Percentiles rank a stretch among this genome's conserved stretches.
phyloP scores from a whole-genome alignment of 2,797 vertebrate species.

The Danionella dracula region DNA sequence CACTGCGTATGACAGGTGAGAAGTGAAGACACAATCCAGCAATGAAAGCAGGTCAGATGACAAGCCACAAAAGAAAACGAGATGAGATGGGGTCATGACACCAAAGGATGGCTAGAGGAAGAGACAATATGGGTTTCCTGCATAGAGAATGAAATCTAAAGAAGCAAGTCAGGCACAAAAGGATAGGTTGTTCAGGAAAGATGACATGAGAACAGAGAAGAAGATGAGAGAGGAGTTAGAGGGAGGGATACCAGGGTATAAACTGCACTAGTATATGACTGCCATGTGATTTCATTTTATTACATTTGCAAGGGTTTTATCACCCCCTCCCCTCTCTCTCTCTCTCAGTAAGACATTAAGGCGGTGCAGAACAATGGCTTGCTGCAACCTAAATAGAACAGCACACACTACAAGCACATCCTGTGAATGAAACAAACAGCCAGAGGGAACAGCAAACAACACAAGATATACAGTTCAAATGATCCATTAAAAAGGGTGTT shows the following conservation, averaged over 20 bases:
- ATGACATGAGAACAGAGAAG: neutral
- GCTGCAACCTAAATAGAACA: neutral
- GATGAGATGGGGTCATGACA: neutral
- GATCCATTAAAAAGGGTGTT: neutral
- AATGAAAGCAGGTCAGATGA: neutral
- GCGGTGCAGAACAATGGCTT: neutral
- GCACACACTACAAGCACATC: neutral
- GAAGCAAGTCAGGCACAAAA: neutral
- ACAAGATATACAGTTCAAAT: neutral
- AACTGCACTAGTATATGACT: neutral
- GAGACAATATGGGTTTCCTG: neutral
- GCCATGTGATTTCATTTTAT: neutral
- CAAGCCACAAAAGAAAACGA: neutral
- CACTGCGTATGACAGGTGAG: no score
- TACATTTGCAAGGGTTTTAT: neutral
- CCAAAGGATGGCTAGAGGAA: neutral
- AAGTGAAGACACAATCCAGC: neutral
- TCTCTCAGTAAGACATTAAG: neutral
- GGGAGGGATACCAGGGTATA: neutral
- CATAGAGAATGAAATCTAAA: neutral
- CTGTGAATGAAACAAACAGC: neutral
- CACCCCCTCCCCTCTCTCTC: neutral
- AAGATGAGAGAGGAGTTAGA: neutral
- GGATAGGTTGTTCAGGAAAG: neutral
- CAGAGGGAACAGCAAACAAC: neutral